These are phyloP conservation scores for Tridacna gigas DNA, from an alignment of 2,888 invertebrate species.

Conservation along the genomic window DNA sequence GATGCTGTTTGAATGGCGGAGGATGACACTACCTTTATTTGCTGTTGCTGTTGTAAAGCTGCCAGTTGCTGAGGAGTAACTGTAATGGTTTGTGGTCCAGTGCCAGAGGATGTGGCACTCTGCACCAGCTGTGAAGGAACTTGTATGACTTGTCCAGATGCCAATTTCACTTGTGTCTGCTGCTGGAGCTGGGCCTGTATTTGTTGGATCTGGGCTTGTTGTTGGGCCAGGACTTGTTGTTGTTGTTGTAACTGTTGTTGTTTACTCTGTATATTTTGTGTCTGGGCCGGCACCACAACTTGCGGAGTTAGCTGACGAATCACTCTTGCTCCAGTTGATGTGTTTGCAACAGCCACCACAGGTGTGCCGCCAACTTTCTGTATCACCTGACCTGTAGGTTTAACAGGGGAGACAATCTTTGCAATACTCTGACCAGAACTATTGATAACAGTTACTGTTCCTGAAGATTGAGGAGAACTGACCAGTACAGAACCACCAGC, in stretches of 20 bases:
- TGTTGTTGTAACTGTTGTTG: slow-evolving; percentile 62
- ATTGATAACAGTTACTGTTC: slow-evolving; percentile 51
- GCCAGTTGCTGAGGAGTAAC: slow-evolving; percentile 63
- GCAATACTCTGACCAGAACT: slow-evolving; percentile 55
- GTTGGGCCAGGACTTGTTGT: slow-evolving; percentile 53
- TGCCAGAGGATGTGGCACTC: slow-evolving; percentile 23
- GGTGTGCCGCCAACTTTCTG: slow-evolving; percentile 58
- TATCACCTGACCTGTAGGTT: slow-evolving; percentile 50
- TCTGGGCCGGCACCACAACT: slow-evolving; percentile 50
- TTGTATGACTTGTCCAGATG: slow-evolving; percentile 52
- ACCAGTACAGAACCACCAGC: slow-evolving; percentile 41
- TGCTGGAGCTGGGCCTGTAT: slow-evolving; percentile 69
- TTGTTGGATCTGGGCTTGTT: slow-evolving; percentile 82
- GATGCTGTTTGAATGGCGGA: slow-evolving; percentile 63
- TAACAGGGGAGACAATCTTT: slow-evolving; percentile 53
- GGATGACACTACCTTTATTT: slow-evolving; percentile 44
- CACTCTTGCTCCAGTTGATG: slow-evolving; percentile 51
- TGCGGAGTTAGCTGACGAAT: slow-evolving; percentile 61
- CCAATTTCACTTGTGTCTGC: slow-evolving; percentile 70
- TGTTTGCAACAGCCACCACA: slow-evolving; percentile 57
- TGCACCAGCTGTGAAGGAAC: slow-evolving; percentile 37
- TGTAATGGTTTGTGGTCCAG: slow-evolving; percentile 52
- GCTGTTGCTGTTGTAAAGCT: slow-evolving; percentile 61
- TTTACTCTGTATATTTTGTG: slow-evolving; percentile 43
- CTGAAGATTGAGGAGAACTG: slow-evolving; percentile 47